phyloP scores from a whole-genome alignment of 2,113 vertebrate species.

The Catharus minimus region DNA sequence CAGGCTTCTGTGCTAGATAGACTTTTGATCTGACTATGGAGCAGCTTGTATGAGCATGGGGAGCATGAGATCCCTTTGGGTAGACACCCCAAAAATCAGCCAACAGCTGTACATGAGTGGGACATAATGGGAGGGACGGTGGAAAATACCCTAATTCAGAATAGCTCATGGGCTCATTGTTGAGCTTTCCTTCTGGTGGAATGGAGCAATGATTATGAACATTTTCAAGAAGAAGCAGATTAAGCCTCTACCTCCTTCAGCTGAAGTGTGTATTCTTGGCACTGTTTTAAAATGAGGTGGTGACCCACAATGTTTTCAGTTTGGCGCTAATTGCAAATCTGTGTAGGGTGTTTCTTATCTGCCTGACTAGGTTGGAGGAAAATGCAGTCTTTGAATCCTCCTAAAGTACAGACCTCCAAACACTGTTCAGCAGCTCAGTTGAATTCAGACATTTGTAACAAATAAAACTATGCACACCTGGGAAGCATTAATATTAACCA shows the following conservation, averaged over 20 bases:
- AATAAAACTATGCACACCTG: not conserved
- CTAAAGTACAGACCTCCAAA: not conserved
- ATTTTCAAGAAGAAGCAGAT: not conserved
- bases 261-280: accelerated
- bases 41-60: not conserved
- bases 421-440: not conserved
- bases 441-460: not conserved
- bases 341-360: not conserved
- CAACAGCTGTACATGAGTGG: not conserved
- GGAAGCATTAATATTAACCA: not conserved
- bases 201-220: not conserved
- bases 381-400: not conserved
- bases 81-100: not conserved
- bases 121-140: not conserved
- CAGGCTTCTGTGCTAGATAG: not conserved
- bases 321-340: not conserved
- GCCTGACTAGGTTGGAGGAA: not conserved
- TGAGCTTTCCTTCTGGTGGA: not conserved
- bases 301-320: not conserved
- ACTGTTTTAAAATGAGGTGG: not conserved
- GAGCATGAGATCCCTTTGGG: not conserved
- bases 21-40: not conserved
- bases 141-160: not conserved
- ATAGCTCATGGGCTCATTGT: accelerated
- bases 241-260: not conserved